phyloP scores from a whole-genome alignment of 2,888 invertebrate genomes.

The Agrilus mali region DNA sequence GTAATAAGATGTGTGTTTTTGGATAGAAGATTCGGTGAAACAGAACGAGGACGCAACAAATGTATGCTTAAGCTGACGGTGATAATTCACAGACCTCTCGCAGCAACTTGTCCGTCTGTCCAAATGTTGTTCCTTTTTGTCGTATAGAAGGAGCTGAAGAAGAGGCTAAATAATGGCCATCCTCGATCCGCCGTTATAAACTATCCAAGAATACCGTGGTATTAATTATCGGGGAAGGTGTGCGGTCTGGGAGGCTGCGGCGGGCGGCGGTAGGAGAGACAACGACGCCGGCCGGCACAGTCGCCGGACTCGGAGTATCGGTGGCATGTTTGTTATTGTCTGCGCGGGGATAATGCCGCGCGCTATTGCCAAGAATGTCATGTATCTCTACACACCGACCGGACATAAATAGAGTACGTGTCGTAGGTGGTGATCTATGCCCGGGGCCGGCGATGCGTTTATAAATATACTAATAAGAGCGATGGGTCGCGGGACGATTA shows the following conservation, averaged over 20 bases:
- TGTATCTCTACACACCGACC: conserved; percentile 13
- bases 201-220: conserved; percentile 13
- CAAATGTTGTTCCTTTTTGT: no score
- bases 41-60: no score
- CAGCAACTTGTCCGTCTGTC: no score
- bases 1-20: no score
- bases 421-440: conserved; percentile 17
- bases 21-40: no score
- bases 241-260: neutral
- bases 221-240: conserved; percentile 13
- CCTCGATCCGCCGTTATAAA: conserved; percentile 4
- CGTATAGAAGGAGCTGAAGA: no score
- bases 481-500: conserved; percentile 8
- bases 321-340: conserved; percentile 19
- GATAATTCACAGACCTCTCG: no score
- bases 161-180: no score
- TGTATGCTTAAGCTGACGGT: no score
- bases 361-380: conserved; percentile 18
- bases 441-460: conserved; percentile 15
- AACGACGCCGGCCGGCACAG: no score
- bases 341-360: conserved; percentile 13
- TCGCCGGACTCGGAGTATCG: conserved; percentile 3
- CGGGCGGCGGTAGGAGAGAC: no score
- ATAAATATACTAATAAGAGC: conserved; percentile 17
- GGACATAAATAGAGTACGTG: conserved; percentile 19